Base-by-base conservation (phyloP, 2,888 invertebrate genomes). In the Apotomis betuletana region DNA sequence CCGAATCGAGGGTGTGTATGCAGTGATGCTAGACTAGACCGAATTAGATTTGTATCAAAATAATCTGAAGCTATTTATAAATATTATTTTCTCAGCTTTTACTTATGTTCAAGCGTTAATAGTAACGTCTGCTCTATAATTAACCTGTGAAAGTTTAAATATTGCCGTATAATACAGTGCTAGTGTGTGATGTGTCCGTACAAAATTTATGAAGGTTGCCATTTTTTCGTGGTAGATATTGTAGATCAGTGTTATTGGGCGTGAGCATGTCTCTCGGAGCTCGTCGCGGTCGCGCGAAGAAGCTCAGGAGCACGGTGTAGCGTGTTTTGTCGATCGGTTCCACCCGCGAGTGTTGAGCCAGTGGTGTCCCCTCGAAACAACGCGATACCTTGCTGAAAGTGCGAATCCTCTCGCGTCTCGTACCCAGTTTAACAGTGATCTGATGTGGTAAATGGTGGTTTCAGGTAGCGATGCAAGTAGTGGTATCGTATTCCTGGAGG, bases 51-150 rank as follows among this genome's bases (percentile, higher is more conserved):
- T 90, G 92, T 92, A 92, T 93, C 92, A 93, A 94, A 93, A 92
- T 93, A 93, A 92, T 93, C 90, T 85, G 80, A 90, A 93, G 92
- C 93, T 94, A 94, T 94, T 94, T 94, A 93, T 94, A 94, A 93
- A 94, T 93, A 93, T 92, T 93, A 93, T 93, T 93, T 93, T 92
- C 92, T 90, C 90, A 90, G 88, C 92, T 91, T 94, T 93, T 93
- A 91, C 92, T 92, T 92, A 91, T 91, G 92, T 93, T 91, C 91
- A 89, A 92, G 90, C 91, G 90, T 91, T 92, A 92, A 91, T 92
- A 92, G 91, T 91, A 92, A 88, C 92, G 91, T 92, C 91, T 90
- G 90, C 85, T 90, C 92, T 93, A 93, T 90, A 91, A 92, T 91
- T 93, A 92, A 90, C 89, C 85, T 84, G 88, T 88, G 91, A 90